Evolutionary conservation across 23 tunicate genomes (phyloP).

Genomic region (Styela plicata): DNA sequence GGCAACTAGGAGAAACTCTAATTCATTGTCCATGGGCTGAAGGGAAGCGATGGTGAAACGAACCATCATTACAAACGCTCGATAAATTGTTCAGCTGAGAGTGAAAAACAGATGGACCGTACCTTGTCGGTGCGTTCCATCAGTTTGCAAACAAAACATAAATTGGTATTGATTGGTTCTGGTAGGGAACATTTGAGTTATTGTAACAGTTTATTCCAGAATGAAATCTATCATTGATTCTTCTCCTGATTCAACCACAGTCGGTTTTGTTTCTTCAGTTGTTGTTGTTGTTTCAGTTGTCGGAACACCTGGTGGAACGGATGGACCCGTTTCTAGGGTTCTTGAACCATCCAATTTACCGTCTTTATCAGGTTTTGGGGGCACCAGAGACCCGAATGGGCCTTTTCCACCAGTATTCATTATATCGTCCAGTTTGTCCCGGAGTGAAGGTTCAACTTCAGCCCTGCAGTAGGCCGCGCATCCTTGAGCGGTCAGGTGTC

Average conservation of each 20-base stretch:
- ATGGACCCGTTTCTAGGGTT: background rate
- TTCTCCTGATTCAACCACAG: background rate
- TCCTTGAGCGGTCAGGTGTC: slow-evolving; percentile 4
- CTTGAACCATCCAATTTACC: background rate
- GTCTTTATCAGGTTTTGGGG: background rate
- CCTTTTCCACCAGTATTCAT: background rate
- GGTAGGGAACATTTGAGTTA: too few species aligned
- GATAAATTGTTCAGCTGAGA: too few species aligned
- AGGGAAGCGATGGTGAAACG: too few species aligned
- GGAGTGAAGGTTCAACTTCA: slow-evolving; percentile 10
- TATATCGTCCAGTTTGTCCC: slow-evolving; percentile 8
- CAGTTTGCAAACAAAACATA: too few species aligned
- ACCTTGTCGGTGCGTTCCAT: too few species aligned
- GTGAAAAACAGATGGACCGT: too few species aligned
- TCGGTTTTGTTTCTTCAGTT: background rate
- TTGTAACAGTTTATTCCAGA: background rate
- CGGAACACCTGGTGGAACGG: background rate
- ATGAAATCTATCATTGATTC: background rate
- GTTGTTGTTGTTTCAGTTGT: background rate
- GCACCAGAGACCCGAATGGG: background rate
- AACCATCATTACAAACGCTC: too few species aligned
- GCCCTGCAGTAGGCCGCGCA: slow-evolving; percentile 13
- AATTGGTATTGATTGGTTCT: too few species aligned
- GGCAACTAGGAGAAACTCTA: too few species aligned
- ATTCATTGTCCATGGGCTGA: too few species aligned